Evolutionary conservation across 2,888 invertebrate genomes (phyloP).

Genomic region (Drosophila neonasuta): DNA sequence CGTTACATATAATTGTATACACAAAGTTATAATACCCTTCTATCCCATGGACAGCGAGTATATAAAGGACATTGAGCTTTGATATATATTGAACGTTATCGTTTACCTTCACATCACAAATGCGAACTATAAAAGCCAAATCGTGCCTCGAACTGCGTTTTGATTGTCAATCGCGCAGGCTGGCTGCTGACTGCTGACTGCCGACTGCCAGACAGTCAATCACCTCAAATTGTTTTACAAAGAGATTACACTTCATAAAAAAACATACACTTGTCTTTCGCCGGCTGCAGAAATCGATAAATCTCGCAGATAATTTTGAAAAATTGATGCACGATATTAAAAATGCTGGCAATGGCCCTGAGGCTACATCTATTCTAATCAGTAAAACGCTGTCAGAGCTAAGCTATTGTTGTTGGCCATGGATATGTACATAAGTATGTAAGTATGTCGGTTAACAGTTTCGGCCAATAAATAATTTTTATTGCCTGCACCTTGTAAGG

Average conservation of each 20-base stretch:
- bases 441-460: conserved; percentile 28
- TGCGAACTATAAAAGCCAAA: not conserved
- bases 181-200: not conserved
- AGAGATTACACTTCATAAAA: not conserved
- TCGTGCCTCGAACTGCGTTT: not conserved
- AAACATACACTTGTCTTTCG: too few relatives aligned
- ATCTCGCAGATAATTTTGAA: conserved; percentile 8
- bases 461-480: conserved; percentile 72
- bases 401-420: conserved; percentile 12
- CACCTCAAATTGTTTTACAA: not conserved
- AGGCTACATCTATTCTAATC: conserved; percentile 31
- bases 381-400: conserved; percentile 4
- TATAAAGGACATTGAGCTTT: too few relatives aligned
- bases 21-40: too few relatives aligned
- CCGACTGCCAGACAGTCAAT: not conserved
- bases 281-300: not conserved
- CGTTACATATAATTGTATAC: too few relatives aligned
- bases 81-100: not conserved
- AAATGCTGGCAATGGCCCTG: conserved; percentile 13
- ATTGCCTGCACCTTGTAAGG: conserved; percentile 70
- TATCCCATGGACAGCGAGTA: too few relatives aligned
- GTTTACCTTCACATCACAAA: not conserved
- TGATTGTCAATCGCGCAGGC: not conserved
- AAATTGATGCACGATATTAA: conserved; percentile 10
- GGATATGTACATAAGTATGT: not conserved